Conservation (phyloP, 2,888 invertebrate species). For the Metellina segmentata region DNA sequence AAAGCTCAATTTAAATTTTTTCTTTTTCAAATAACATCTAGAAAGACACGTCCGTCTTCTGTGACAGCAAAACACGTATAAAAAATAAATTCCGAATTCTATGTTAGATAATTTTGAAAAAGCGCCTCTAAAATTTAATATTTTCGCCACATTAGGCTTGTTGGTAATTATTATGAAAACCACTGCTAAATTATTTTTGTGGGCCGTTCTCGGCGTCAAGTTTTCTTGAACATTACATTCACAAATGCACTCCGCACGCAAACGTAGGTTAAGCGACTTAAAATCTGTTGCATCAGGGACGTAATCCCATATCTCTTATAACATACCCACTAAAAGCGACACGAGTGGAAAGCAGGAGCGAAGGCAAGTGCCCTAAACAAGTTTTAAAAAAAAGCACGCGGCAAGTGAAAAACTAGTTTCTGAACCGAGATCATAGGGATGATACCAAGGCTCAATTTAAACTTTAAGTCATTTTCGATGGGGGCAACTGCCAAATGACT, state of each 20-base stretch:
- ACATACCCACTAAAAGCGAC: neutral
- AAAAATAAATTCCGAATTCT: no score
- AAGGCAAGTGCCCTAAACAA: neutral
- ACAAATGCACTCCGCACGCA: neutral
- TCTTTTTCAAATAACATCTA: no score
- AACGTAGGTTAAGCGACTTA: neutral
- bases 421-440: neutral
- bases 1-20: no score
- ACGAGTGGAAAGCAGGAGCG: neutral
- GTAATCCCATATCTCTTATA: neutral
- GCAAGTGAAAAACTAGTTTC: slow-evolving; percentile 17
- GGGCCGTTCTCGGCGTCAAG: no score
- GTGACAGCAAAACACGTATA: no score
- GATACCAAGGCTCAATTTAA: slow-evolving; percentile 41
- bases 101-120: no score
- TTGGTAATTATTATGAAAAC: no score
- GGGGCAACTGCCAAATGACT: slow-evolving; percentile 37
- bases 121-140: no score
- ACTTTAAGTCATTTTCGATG: slow-evolving; percentile 61
- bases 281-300: slow-evolving; percentile 10
- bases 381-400: neutral
- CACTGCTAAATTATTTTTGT: no score
- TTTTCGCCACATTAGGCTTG: no score
- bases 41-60: no score
- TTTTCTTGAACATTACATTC: no score